phyloP scores from a whole-genome alignment of 2,888 invertebrate species.

The Nephrocerus scutellatus region DNA sequence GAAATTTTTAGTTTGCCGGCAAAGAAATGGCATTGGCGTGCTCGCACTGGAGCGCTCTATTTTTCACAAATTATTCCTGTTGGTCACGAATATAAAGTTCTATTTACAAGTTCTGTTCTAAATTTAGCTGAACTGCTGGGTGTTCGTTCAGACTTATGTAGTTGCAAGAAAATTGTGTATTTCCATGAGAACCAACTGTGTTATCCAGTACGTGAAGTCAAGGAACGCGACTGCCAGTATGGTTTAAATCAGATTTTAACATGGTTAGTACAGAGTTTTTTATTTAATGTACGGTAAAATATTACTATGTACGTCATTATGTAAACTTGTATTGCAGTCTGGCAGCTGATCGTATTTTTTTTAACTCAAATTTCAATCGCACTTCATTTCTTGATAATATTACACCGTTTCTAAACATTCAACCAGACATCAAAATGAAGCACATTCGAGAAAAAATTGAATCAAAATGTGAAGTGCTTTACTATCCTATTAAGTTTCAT shows the following conservation, averaged over 20 bases:
- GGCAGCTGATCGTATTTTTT: conserved; percentile 60
- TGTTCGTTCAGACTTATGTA: conserved; percentile 56
- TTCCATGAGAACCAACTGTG: conserved; percentile 73
- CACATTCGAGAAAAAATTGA: conserved; percentile 51
- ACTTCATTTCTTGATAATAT: conserved; percentile 60
- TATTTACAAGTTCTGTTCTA: conserved; percentile 64
- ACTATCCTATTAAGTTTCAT: conserved; percentile 55
- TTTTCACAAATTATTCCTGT: conserved; percentile 56
- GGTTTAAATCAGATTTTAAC: conserved; percentile 68
- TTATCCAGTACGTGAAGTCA: conserved; percentile 60
- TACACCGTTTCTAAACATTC: conserved; percentile 54
- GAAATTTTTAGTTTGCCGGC: conserved; percentile 55
- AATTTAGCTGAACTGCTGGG: conserved; percentile 65
- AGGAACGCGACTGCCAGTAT: conserved; percentile 66
- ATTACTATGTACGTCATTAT: not conserved
- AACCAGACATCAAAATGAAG: conserved; percentile 59
- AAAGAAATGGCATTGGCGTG: conserved; percentile 74
- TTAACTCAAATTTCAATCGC: conserved; percentile 65
- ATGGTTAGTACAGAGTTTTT: conserved; percentile 54
- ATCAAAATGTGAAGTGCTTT: conserved; percentile 57
- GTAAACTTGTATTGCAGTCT: conserved; percentile 47
- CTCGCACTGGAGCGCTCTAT: conserved; percentile 59
- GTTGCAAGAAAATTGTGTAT: conserved; percentile 59
- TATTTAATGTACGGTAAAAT: no score
- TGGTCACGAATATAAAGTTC: conserved; percentile 50